Evolutionary conservation across 2,888 invertebrate species (phyloP), one percentile per base, ranked within the genome.

Genomic region (Hybos culiciformis): DNA sequence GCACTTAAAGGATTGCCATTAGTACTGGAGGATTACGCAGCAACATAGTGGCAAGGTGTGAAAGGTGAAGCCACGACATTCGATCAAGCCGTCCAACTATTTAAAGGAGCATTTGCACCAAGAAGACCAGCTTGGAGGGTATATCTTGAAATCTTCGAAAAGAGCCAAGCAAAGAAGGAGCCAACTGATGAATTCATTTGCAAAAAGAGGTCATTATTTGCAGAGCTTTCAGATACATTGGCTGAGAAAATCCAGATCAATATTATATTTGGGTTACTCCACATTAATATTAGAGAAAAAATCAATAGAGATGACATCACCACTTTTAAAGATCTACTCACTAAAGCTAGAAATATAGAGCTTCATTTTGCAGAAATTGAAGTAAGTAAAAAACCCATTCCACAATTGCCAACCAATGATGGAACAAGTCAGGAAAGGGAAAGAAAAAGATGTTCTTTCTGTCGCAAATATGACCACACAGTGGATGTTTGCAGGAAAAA

Each of bases 281-380:
- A 18, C 14, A 15, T 39, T 5, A 41, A 45, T 29, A 45, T 48
- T 18, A 41, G 45, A 8, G 48, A 48, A n/a, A 33, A 24, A 11
- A 24, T 37, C n/a, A 7, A 19, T 8, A 37, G 45, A 14, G 18
- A 32, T 20, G 32, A 38, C 21, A 15, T 45, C 15, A 19, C 9
- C 15, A 42, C 37, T 3, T 45, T 42, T 39, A 20, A 34, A 7
- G 37, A 45, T 11, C 29, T 42, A 29, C 29, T 42, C 3, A 17
- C 5, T 34, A 19, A 29, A 12, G 37, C 37, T 4, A 23, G 42
- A 6, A 42, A 41, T 34, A 36, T 42, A 23, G 42, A 45, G 15
- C 7, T 26, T 5, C 12, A 12, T 12, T 12, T 26, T 5, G 9
- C 26, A 3, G 26, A 26, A 26, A 26, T 4, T 26, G 26, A 26